A percentile compares a stretch with the other conserved stretches of the same genome.
Conservation (phyloP, 2,888 invertebrate species). For the Standfussiana lucernea region DNA sequence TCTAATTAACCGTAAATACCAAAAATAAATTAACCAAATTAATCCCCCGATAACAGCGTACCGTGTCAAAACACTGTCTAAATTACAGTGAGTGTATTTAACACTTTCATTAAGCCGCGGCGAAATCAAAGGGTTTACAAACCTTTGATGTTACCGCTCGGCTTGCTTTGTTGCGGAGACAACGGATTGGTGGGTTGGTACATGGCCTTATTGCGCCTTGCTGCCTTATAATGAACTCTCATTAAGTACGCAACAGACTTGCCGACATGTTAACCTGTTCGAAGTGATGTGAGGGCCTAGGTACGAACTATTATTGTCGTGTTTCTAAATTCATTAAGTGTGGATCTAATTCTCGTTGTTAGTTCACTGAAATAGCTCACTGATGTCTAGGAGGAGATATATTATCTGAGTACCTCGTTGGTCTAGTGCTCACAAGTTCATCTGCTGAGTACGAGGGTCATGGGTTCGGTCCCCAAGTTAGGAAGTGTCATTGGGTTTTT, state of each 20-base stretch:
- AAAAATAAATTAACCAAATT: conserved; percentile 47
- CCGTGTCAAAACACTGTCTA: conserved; percentile 41
- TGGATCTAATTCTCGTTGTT: neutral
- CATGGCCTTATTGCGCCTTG: conserved; percentile 53
- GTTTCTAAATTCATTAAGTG: conserved; percentile 16
- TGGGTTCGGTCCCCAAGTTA: neutral
- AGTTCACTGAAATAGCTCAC: neutral
- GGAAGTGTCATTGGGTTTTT: neutral
- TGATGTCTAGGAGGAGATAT: neutral
- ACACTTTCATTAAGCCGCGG: conserved; percentile 68
- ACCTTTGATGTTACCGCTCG: conserved; percentile 72
- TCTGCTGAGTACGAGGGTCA: no score
- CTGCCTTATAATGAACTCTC: conserved; percentile 47
- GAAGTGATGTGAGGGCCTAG: neutral
- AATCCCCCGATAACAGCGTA: conserved; percentile 40
- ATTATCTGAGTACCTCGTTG: neutral
- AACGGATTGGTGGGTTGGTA: conserved; percentile 41
- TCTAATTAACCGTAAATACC: conserved; percentile 8
- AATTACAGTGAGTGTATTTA: conserved; percentile 60
- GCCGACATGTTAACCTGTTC: conserved; percentile 16
- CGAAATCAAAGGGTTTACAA: conserved; percentile 69
- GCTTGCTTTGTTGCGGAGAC: conserved; percentile 52
- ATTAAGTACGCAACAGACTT: conserved; percentile 38
- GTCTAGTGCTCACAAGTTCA: neutral
- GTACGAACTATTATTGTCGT: conserved; percentile 4